Conservation (phyloP, 2,888 invertebrate genomes). For the Acanthosoma haemorrhoidale region DNA sequence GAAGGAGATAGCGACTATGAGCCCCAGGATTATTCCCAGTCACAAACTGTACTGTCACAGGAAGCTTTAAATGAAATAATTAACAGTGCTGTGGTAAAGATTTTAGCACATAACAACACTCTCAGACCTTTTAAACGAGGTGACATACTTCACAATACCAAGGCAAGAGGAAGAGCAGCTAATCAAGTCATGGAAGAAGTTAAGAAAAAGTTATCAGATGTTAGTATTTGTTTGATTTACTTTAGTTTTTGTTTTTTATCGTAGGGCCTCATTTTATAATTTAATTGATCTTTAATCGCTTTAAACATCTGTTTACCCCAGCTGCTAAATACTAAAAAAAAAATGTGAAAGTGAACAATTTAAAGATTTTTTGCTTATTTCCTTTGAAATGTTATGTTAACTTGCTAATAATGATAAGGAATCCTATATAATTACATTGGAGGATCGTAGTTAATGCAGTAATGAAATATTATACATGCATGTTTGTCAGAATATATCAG, state of each 20-base stretch:
- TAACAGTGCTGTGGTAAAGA: slow-evolving; percentile 14
- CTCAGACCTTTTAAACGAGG: slow-evolving; percentile 16
- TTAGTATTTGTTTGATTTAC: background rate
- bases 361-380: too few relatives aligned
- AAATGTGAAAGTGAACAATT: too few relatives aligned
- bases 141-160: slow-evolving; percentile 20
- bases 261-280: too few relatives aligned
- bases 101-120: slow-evolving; percentile 20
- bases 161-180: slow-evolving; percentile 19
- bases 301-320: too few relatives aligned
- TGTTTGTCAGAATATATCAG: too few relatives aligned
- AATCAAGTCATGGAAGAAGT: slow-evolving; percentile 27
- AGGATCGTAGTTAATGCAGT: too few relatives aligned
- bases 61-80: slow-evolving; percentile 15
- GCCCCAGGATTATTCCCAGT: slow-evolving; percentile 20
- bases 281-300: too few relatives aligned
- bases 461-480: too few relatives aligned
- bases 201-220: slow-evolving; percentile 18
- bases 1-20: slow-evolving; percentile 17
- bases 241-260: too few relatives aligned
- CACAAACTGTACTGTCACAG: slow-evolving; percentile 9
- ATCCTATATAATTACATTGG: too few relatives aligned
- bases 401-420: too few relatives aligned
- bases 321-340: too few relatives aligned
- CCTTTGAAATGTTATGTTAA: background rate